These are phyloP conservation scores for Eupithecia pulchellata DNA, from an alignment of 2,888 invertebrate species.

Conservation along the genomic window DNA sequence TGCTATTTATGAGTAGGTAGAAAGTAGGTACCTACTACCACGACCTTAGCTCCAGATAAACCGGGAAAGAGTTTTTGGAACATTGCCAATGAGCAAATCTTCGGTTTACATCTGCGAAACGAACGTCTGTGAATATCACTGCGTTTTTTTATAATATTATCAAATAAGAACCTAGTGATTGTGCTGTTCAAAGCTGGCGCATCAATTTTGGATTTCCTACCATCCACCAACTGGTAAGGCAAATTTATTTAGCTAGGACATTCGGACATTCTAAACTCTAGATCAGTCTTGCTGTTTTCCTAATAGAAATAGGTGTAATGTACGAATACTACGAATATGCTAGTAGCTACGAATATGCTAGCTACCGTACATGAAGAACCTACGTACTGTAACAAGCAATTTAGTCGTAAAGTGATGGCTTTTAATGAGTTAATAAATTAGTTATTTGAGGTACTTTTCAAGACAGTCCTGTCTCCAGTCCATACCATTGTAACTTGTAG, in stretches of 20 bases:
- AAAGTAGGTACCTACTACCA: not conserved
- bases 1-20: not conserved
- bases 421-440: not conserved
- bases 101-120: slow-evolving; percentile 64
- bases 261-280: not conserved
- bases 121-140: slow-evolving; percentile 80
- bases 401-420: too few relatives aligned
- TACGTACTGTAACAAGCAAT: too few relatives aligned
- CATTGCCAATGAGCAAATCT: slow-evolving; percentile 65
- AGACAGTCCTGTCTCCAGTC: not conserved
- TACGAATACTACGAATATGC: too few relatives aligned
- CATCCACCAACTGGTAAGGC: slow-evolving; percentile 90
- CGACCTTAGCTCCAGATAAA: slow-evolving; percentile 24
- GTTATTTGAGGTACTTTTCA: not conserved
- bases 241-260: not conserved
- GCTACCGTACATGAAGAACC: not conserved
- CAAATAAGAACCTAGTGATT: slow-evolving; percentile 37
- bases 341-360: not conserved
- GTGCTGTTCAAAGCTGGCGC: slow-evolving; percentile 88
- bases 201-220: slow-evolving; percentile 94
- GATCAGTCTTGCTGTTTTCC: not conserved
- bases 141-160: slow-evolving; percentile 56
- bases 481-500: not conserved
- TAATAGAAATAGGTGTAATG: not conserved
- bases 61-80: slow-evolving; percentile 55